Evolutionary conservation across 2,113 vertebrate species (phyloP), one percentile per base, ranked within the genome.

Genomic region (Puffinus mauretanicus): DNA sequence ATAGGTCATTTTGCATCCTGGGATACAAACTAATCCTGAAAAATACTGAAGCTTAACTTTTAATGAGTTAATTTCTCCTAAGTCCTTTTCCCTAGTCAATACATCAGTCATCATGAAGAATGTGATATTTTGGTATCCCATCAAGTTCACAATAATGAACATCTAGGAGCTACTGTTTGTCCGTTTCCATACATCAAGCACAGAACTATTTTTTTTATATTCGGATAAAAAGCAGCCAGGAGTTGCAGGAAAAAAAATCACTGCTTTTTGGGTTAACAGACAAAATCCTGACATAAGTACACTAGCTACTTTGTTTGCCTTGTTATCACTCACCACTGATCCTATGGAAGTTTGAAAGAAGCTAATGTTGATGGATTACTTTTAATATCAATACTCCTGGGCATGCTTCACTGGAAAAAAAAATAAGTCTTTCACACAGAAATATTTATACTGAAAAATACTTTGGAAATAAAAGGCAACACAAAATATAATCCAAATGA

Each of bases 401-500:
- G 69, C 14, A 69, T 66, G 66, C 25, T 79, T 90, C 57, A 58
- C 38, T 57, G 32, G 58, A 82, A 77, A 86, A 58, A 79, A 58
- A 66, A 30, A 26, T 3, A 9, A 7, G 0, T 38, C 51, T 75
- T 66, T 70, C 65, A 60, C 32, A 87, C 2, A 62, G 38, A 84
- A 60, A 62, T 66, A 86, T 65, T 86, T 66, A 87, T 66, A 82
- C 18, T 49, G 42, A 87, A 82, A 92, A 82, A 61, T 58, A 92
- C 38, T 64, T 24, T 76, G 49, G 66, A 95, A 91, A 87, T 36
- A 49, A 83, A 92, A 94, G 49, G 75, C 77, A 97, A 94, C 64
- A 79, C 6, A 93, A 90, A 97, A 92, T 81, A 88, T 47, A 94
- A 92, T n/a, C 32, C 42, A 87, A 86, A 97, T 85, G 7, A 94